Conservation (phyloP, 1,140 invertebrate genomes). For the Drepana arcuata region DNA sequence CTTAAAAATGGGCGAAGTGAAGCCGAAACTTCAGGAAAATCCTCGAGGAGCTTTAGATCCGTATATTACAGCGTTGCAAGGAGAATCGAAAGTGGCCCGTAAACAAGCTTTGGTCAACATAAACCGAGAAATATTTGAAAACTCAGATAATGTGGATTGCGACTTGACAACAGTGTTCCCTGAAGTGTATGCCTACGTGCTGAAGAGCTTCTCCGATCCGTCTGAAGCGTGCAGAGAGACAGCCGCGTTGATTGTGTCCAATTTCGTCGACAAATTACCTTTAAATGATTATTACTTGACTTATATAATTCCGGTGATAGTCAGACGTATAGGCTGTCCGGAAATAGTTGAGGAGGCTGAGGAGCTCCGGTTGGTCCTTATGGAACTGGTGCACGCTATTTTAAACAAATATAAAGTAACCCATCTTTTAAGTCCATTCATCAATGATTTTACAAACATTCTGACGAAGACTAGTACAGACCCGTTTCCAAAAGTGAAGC, state of each 20-base stretch:
- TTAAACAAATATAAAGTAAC: conserved; percentile 75
- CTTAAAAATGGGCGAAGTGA: conserved; percentile 27
- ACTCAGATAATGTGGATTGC: conserved; percentile 31
- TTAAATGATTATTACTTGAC: conserved; percentile 80
- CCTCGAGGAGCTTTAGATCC: conserved; percentile 37
- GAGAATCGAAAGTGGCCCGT: conserved; percentile 51
- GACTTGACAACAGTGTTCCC: conserved; percentile 55
- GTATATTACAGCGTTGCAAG: conserved; percentile 46
- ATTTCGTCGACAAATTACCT: conserved; percentile 51
- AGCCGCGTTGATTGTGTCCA: conserved; percentile 45
- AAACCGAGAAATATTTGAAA: conserved; percentile 54
- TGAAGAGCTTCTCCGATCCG: conserved; percentile 57
- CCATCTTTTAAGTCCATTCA: conserved; percentile 75
- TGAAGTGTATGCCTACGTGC: conserved; percentile 54
- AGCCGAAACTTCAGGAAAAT: conserved; percentile 32
- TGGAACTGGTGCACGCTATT: conserved; percentile 77
- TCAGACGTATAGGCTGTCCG: conserved; percentile 81
- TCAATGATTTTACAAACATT: conserved; percentile 84
- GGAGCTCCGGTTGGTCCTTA: conserved; percentile 83
- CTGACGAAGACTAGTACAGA: conserved; percentile 81
- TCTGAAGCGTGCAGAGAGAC: conserved; percentile 56
- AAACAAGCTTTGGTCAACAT: conserved; percentile 46
- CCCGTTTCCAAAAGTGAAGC: conserved; percentile 84
- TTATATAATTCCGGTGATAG: conserved; percentile 82
- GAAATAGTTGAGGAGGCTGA: conserved; percentile 89